These are phyloP conservation scores for Lacerta viridis DNA, from an alignment of 2,797 vertebrate genomes.

Conservation along the genomic window DNA sequence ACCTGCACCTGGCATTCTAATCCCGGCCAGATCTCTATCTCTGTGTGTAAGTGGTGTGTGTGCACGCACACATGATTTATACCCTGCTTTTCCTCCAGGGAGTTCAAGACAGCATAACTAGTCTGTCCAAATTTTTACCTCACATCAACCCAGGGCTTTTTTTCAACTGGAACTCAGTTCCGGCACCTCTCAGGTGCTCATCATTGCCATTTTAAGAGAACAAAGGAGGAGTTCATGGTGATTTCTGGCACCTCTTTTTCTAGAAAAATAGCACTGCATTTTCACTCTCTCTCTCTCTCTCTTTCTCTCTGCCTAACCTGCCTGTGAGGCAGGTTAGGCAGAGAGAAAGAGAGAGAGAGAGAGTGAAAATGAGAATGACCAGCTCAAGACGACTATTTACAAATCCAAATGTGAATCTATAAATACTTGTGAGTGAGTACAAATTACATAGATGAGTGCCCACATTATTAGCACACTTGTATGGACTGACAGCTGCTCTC, in stretches of 20 bases:
- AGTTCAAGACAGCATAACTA: not conserved
- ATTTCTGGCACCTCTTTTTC: too few species aligned
- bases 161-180: too few species aligned
- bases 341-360: not conserved
- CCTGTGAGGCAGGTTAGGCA: not conserved
- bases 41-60: not conserved
- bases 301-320: too few species aligned
- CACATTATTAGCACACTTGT: not conserved
- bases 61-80: not conserved
- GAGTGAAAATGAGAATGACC: not conserved
- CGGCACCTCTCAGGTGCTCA: too few species aligned
- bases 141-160: not conserved
- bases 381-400: not conserved
- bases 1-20: constrained; percentile 9
- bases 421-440: not conserved
- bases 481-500: not conserved
- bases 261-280: too few species aligned
- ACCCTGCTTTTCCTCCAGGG: not conserved
- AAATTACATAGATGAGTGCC: not conserved
- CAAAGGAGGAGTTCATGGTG: too few species aligned
- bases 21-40: not conserved
- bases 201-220: too few species aligned
- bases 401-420: not conserved
- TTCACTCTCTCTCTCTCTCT: too few species aligned
- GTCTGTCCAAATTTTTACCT: not conserved